These are phyloP conservation scores for Rhynchotus rufescens DNA, from an alignment of 2,797 vertebrate genomes.

Conservation along the genomic window DNA sequence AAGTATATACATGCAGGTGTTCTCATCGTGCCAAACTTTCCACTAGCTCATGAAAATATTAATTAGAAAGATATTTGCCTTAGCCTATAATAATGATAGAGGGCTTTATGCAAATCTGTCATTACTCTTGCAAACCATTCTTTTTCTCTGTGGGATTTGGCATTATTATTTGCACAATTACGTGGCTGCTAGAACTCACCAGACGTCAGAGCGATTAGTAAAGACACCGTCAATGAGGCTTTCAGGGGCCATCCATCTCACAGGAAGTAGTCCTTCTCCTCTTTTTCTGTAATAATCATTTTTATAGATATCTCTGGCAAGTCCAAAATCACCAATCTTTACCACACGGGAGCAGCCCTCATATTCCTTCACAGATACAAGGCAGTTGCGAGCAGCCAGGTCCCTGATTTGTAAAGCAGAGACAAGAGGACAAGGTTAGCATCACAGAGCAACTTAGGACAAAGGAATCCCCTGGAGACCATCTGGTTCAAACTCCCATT, in stretches of 20 bases:
- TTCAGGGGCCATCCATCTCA: conserved; percentile 86
- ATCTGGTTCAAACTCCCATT: background rate
- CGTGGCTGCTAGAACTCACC: conserved; percentile 69
- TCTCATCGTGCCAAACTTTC: background rate
- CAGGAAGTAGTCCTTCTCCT: conserved; percentile 83
- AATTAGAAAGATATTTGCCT: background rate
- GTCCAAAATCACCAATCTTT: conserved; percentile 85
- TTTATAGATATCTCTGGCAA: conserved; percentile 84
- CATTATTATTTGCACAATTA: background rate
- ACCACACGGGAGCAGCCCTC: conserved; percentile 56
- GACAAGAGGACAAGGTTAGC: background rate
- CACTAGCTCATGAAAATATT: background rate
- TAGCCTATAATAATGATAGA: background rate
- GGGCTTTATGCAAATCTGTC: background rate
- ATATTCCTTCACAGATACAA: conserved; percentile 81
- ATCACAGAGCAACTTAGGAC: background rate
- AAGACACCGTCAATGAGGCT: conserved; percentile 84
- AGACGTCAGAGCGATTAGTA: conserved; percentile 81
- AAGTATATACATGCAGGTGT: background rate
- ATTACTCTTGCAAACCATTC: background rate
- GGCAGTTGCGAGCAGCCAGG: conserved; percentile 84
- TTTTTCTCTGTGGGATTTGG: background rate
- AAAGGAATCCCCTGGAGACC: background rate
- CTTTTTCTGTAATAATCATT: conserved; percentile 85
- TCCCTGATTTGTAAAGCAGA: conserved; percentile 74